These are phyloP conservation scores for Ceratitis capitata DNA, from an alignment of 1,140 invertebrate species.

Conservation along the genomic window DNA sequence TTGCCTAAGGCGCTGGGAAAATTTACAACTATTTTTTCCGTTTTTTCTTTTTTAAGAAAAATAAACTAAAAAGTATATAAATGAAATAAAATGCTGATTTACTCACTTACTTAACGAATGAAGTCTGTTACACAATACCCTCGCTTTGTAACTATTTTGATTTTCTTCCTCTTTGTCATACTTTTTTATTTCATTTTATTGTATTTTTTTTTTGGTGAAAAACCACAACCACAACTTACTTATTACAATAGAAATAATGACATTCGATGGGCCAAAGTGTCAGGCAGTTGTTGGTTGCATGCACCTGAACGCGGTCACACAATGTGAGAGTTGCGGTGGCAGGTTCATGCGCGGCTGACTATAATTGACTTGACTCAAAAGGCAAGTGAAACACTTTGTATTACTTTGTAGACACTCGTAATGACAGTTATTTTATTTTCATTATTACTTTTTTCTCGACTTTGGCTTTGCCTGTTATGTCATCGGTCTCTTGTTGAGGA, in stretches of 20 bases:
- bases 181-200: too few relatives aligned
- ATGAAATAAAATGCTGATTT: background rate
- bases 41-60: background rate
- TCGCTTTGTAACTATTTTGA: background rate
- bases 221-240: background rate
- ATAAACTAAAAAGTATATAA: background rate
- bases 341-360: background rate
- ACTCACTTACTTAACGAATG: background rate
- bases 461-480: background rate
- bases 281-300: background rate
- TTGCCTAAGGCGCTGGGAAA: constrained; percentile 27
- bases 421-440: background rate
- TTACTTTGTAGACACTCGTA: background rate
- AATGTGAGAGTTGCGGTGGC: background rate
- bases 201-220: background rate
- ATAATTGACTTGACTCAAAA: background rate
- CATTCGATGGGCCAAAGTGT: constrained; percentile 30
- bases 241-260: background rate
- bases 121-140: background rate
- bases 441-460: too few relatives aligned
- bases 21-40: constrained; percentile 6
- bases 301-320: constrained; percentile 28
- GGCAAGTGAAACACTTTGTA: background rate
- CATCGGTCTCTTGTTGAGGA: background rate
- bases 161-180: background rate